Conservation (phyloP, 35 echinoderm and acorn worm genomes). For the Ptychodera flava region DNA sequence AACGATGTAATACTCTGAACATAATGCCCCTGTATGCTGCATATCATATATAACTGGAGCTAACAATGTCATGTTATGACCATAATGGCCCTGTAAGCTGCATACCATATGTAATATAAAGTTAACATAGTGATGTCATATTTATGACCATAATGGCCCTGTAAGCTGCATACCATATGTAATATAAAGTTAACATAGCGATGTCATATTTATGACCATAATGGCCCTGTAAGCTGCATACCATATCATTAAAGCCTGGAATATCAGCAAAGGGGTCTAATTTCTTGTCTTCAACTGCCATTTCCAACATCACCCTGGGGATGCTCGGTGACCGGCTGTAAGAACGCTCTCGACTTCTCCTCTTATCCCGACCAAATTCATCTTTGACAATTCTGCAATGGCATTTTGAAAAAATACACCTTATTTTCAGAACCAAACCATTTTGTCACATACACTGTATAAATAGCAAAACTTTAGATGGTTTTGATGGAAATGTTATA, state of each 20-base stretch:
- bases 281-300: not conserved
- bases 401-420: not conserved
- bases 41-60: too few relatives aligned
- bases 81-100: too few relatives aligned
- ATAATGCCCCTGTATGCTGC: too few relatives aligned
- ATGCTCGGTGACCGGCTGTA: not conserved
- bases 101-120: too few relatives aligned
- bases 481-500: not conserved
- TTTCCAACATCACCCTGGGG: not conserved
- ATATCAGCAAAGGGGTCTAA: not conserved
- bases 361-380: not conserved
- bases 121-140: too few relatives aligned
- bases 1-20: too few relatives aligned
- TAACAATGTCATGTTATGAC: too few relatives aligned
- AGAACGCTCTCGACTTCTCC: not conserved
- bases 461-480: not conserved
- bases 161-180: too few relatives aligned
- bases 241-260: not conserved
- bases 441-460: not conserved
- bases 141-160: too few relatives aligned
- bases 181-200: too few relatives aligned
- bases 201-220: too few relatives aligned
- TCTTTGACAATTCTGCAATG: not conserved
- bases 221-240: too few relatives aligned
- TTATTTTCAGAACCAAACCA: not conserved